phyloP scores from a whole-genome alignment of 2,113 vertebrate genomes.

The Calypte anna region DNA sequence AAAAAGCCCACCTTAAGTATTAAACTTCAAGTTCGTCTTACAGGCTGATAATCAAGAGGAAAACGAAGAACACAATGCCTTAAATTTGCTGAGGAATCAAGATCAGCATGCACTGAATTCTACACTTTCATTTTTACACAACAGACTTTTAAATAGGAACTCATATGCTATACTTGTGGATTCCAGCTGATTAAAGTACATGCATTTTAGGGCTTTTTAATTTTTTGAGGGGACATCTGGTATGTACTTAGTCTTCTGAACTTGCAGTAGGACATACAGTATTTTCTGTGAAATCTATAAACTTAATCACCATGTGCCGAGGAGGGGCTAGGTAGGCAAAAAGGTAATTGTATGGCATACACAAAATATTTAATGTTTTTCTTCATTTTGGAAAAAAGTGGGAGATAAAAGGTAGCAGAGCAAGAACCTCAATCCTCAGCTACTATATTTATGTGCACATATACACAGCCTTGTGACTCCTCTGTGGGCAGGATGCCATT shows the following conservation, averaged over 20 bases:
- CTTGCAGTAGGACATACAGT: not conserved
- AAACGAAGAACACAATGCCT: not conserved
- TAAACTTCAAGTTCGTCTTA: not conserved
- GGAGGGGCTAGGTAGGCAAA: accelerated
- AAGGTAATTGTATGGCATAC: not conserved
- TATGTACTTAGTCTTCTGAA: not conserved
- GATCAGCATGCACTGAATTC: not conserved
- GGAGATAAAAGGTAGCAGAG: not conserved
- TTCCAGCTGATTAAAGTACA: not conserved
- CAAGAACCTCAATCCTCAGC: not conserved
- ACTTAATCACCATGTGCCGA: not conserved
- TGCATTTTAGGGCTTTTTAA: not conserved
- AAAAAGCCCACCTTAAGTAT: not conserved
- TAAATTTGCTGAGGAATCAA: not conserved
- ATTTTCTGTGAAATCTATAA: not conserved
- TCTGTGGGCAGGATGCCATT: not conserved
- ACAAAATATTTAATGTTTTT: not conserved
- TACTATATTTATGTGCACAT: constrained; percentile 28
- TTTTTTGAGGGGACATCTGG: not conserved
- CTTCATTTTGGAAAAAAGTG: not conserved
- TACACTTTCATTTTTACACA: not conserved
- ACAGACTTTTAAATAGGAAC: not conserved
- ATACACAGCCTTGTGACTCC: constrained; percentile 25
- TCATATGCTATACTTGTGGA: not conserved
- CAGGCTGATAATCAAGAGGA: not conserved